Percentiles rank a stretch among this genome's conserved stretches.
Conservation (phyloP, 2,888 invertebrate genomes). For the Ophonus ardosiacus region DNA sequence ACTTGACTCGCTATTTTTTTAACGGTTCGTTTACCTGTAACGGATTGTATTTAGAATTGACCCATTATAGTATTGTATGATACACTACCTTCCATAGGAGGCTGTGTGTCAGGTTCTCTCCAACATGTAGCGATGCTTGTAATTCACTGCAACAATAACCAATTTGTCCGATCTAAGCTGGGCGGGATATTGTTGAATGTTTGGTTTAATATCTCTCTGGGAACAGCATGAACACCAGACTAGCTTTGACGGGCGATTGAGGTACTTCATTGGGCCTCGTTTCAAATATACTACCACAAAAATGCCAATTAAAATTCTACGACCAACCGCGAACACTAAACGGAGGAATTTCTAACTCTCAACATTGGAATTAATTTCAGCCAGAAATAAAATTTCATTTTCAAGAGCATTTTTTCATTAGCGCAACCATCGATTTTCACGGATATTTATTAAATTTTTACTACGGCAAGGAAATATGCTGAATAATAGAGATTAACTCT, state of each 20-base stretch:
- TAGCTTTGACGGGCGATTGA: conserved; percentile 3
- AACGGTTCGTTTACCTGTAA: too few species aligned
- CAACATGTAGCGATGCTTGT: background rate
- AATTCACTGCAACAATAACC: background rate
- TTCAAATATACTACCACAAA: conserved; percentile 60
- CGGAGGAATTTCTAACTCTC: conserved; percentile 34
- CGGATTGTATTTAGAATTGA: too few species aligned
- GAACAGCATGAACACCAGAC: background rate
- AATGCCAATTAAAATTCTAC: conserved; percentile 62
- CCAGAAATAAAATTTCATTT: conserved; percentile 30
- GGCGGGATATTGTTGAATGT: background rate
- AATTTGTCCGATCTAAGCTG: background rate
- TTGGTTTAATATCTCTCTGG: conserved; percentile 50
- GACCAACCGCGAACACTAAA: conserved; percentile 39
- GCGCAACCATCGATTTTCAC: background rate
- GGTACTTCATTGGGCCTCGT: conserved; percentile 55
- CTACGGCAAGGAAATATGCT: background rate
- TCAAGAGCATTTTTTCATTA: conserved; percentile 14
- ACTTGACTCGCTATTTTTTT: too few species aligned
- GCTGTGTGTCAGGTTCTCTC: background rate
- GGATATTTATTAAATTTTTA: background rate
- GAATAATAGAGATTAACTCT: background rate
- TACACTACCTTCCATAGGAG: background rate
- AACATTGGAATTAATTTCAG: conserved; percentile 51
- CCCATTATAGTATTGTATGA: too few species aligned